A percentile compares a stretch with the other conserved stretches of the same genome.
Conservation (phyloP, 2,888 invertebrate genomes). For the Drosophila atripex region DNA sequence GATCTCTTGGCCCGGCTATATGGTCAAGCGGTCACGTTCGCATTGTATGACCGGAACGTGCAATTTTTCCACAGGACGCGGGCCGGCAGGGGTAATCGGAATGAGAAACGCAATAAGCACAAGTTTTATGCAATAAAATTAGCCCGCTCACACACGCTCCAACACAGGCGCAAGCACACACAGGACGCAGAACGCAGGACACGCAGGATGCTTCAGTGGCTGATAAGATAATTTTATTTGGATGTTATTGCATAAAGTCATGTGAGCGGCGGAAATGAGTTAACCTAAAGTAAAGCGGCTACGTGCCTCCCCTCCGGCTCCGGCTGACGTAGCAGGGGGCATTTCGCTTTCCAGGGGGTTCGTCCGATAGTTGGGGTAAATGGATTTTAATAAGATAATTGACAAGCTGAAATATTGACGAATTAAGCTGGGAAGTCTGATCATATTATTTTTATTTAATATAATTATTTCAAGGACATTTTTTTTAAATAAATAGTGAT, state of each 20-base stretch:
- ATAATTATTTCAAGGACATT: neutral
- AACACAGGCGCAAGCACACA: conserved; percentile 20
- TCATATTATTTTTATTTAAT: neutral
- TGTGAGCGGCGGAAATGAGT: conserved; percentile 77
- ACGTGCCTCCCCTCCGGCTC: conserved; percentile 57
- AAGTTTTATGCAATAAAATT: conserved; percentile 78
- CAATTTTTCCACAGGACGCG: conserved; percentile 59
- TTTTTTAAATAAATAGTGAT: too few relatives aligned
- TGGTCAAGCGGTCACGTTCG: conserved; percentile 75
- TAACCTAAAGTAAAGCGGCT: conserved; percentile 74
- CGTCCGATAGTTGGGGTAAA: neutral
- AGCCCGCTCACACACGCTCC: conserved; percentile 53
- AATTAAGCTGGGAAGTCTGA: neutral
- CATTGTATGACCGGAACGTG: conserved; percentile 75
- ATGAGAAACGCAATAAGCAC: conserved; percentile 65
- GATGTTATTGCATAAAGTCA: conserved; percentile 80
- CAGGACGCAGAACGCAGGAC: conserved; percentile 28
- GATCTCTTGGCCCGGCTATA: conserved; percentile 27
- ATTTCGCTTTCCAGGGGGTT: neutral
- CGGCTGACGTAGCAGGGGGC: neutral
- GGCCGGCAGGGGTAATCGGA: conserved; percentile 14
- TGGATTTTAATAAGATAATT: conserved; percentile 72
- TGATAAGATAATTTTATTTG: conserved; percentile 81
- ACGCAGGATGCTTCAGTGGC: conserved; percentile 61
- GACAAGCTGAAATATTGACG: conserved; percentile 39